These are phyloP conservation scores for Sthenelais limicola DNA, from an alignment of 2,888 invertebrate species.

Conservation along the genomic window DNA sequence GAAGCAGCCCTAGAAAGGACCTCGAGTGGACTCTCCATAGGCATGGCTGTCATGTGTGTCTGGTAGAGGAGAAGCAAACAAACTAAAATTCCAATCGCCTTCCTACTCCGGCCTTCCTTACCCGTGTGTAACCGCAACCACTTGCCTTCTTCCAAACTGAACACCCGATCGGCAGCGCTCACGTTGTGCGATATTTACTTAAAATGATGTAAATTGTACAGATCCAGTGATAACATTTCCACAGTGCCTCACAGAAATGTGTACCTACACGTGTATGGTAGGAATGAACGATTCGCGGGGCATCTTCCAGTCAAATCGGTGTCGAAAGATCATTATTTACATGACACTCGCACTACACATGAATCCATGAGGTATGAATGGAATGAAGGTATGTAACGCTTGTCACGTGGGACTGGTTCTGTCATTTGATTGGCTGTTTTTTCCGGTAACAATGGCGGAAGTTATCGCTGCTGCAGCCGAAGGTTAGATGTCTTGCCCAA, in stretches of 20 bases:
- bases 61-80: slow-evolving; percentile 12
- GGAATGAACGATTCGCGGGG: no score
- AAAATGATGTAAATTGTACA: neutral
- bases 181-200: no score
- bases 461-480: slow-evolving; percentile 30
- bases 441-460: slow-evolving; percentile 32
- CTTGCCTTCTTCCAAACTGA: slow-evolving; percentile 1
- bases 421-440: slow-evolving; percentile 7
- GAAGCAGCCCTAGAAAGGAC: slow-evolving; percentile 39
- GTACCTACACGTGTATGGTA: no score
- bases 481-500: no score
- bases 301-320: no score
- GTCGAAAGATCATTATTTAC: neutral
- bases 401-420: slow-evolving; percentile 22
- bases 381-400: slow-evolving; percentile 36
- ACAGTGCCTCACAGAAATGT: no score
- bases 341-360: slow-evolving; percentile 15
- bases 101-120: neutral
- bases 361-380: slow-evolving; percentile 39
- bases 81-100: neutral
- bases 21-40: slow-evolving; percentile 37
- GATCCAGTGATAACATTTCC: neutral
- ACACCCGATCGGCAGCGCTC: neutral
- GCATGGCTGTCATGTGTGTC: slow-evolving; percentile 26
- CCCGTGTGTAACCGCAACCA: slow-evolving; percentile 38